Percentiles rank a stretch among this genome's conserved stretches.
Evolutionary conservation across 2,113 vertebrate genomes (phyloP).

Genomic region (Calyptommatus sinebrachiatus): DNA sequence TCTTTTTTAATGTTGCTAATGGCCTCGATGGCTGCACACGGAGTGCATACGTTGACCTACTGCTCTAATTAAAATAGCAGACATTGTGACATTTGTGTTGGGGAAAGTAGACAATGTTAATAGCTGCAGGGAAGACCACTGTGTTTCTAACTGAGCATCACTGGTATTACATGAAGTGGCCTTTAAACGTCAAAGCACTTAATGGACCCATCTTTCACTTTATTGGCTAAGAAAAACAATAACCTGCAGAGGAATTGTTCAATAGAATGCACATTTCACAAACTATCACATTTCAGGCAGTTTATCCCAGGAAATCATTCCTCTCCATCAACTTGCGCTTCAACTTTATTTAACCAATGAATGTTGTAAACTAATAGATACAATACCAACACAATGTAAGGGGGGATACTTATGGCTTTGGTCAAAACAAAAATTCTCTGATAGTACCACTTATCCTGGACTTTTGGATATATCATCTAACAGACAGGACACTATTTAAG

Average conservation of each 20-base stretch:
- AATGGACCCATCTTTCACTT: slow-evolving; percentile 43
- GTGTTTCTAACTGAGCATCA: slow-evolving; percentile 57
- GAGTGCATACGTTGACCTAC: slow-evolving; percentile 67
- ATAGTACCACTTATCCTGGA: too few relatives aligned
- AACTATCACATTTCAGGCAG: background rate
- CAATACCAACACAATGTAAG: background rate
- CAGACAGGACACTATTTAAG: too few relatives aligned
- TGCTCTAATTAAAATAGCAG: slow-evolving; percentile 68
- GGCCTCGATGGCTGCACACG: slow-evolving; percentile 38
- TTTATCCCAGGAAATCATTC: background rate
- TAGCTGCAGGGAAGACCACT: slow-evolving; percentile 64
- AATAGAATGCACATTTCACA: background rate
- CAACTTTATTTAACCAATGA: background rate
- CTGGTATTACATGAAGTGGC: slow-evolving; percentile 10
- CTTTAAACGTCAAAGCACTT: slow-evolving; percentile 52
- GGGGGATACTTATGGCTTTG: too few relatives aligned
- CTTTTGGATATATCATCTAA: too few relatives aligned
- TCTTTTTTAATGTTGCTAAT: slow-evolving; percentile 41
- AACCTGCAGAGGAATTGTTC: slow-evolving; percentile 12
- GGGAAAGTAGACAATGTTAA: slow-evolving; percentile 61
- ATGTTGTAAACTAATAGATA: background rate
- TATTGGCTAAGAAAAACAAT: slow-evolving; percentile 39
- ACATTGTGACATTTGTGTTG: slow-evolving; percentile 65
- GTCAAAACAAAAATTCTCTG: too few relatives aligned
- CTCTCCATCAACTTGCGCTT: background rate